Percentiles rank a stretch among this genome's conserved stretches.
phyloP scores from a whole-genome alignment of 1,140 invertebrate species.

The Monochamus saltuarius region DNA sequence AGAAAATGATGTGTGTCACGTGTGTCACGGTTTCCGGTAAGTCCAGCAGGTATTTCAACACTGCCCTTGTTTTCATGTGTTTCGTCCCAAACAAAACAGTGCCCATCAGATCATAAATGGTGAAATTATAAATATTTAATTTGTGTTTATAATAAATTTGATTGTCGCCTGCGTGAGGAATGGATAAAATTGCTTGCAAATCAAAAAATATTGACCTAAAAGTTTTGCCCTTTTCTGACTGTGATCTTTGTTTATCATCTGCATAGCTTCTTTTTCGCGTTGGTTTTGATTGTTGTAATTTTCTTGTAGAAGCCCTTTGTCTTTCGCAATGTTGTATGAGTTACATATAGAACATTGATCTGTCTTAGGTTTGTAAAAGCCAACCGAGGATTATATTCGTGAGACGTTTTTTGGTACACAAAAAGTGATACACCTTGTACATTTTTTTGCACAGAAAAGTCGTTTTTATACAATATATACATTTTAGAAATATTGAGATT shows the following conservation, averaged over 20 bases:
- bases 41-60: background rate
- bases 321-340: background rate
- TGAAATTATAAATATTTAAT: conserved; percentile 14
- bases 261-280: too few relatives aligned
- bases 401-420: conserved; percentile 16
- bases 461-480: conserved; percentile 10
- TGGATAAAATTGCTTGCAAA: background rate
- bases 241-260: too few relatives aligned
- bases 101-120: conserved; percentile 2
- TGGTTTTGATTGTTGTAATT: too few relatives aligned
- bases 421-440: background rate
- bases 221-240: background rate
- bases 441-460: background rate
- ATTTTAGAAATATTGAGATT: conserved; percentile 3
- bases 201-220: conserved; percentile 1
- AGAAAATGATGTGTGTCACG: background rate
- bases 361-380: conserved; percentile 11
- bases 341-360: conserved; percentile 2
- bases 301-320: too few relatives aligned
- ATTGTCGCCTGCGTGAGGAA: background rate
- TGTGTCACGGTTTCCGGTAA: background rate
- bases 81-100: conserved; percentile 16
- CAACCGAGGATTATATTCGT: background rate
- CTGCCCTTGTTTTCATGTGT: conserved; percentile 4
- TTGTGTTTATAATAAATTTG: conserved; percentile 15